Conservation (phyloP, 1,140 invertebrate species). For the Ostrea edulis region DNA sequence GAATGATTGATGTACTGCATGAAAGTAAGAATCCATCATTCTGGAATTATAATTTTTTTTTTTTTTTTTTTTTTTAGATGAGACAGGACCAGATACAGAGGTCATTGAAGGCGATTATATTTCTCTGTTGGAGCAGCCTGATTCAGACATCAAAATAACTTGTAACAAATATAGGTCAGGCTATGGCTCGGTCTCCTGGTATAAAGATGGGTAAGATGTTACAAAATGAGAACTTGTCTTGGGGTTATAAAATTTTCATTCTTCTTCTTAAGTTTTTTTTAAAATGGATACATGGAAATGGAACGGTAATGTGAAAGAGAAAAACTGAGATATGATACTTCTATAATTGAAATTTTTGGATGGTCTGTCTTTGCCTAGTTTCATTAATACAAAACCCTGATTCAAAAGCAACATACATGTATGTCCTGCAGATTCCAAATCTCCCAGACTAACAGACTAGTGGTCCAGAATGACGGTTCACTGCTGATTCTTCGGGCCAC, state of each 20-base stretch:
- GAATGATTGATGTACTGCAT: too few species aligned
- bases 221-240: too few species aligned
- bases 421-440: slow-evolving; percentile 45
- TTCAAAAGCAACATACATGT: background rate
- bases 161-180: slow-evolving; percentile 50
- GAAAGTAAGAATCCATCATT: too few species aligned
- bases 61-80: background rate
- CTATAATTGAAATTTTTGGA: too few species aligned
- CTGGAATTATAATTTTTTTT: too few species aligned
- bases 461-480: slow-evolving; percentile 59
- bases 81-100: slow-evolving; percentile 2
- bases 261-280: too few species aligned
- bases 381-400: too few species aligned
- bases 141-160: slow-evolving; percentile 39
- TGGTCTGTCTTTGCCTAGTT: too few species aligned
- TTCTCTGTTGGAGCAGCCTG: slow-evolving; percentile 51
- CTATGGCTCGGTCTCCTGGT: slow-evolving; percentile 59
- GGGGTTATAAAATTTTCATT: too few species aligned
- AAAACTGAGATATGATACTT: too few species aligned
- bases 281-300: too few species aligned
- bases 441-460: slow-evolving; percentile 19
- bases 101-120: slow-evolving; percentile 48
- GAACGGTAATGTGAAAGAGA: too few species aligned
- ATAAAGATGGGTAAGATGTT: slow-evolving; percentile 58
- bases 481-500: slow-evolving; percentile 55